These are phyloP conservation scores for Maccullochella peelii DNA, from an alignment of 2,113 vertebrate species.

Conservation along the genomic window DNA sequence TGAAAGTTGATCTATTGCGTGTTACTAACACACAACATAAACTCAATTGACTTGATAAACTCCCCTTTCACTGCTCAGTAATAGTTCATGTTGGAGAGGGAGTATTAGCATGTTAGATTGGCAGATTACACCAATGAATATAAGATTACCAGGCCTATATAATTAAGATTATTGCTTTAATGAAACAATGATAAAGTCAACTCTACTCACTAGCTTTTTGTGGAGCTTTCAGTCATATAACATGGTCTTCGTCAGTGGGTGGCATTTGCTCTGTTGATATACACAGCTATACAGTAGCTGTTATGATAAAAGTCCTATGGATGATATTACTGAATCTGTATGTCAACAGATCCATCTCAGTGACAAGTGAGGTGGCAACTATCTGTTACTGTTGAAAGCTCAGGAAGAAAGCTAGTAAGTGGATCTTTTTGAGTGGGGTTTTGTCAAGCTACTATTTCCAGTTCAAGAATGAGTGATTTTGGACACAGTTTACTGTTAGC, in stretches of 20 bases:
- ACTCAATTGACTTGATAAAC: neutral
- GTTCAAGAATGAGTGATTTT: neutral
- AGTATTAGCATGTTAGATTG: neutral
- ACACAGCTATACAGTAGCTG: no score
- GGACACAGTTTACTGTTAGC: neutral
- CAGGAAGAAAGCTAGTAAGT: neutral
- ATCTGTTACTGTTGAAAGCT: neutral
- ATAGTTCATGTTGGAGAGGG: neutral
- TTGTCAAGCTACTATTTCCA: neutral
- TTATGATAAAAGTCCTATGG: neutral
- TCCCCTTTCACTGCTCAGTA: neutral
- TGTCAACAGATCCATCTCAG: neutral
- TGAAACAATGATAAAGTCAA: neutral
- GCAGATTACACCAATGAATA: neutral
- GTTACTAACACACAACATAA: neutral
- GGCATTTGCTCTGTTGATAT: neutral
- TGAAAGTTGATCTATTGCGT: neutral
- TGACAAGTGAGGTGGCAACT: neutral
- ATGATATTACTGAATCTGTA: neutral
- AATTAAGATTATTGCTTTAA: neutral
- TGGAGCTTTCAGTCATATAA: neutral
- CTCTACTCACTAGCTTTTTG: neutral
- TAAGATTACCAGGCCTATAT: neutral
- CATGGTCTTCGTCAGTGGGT: neutral
- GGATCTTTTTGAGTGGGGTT: neutral